Conservation (phyloP, 2,797 vertebrate genomes). For the Myripristis murdjan region DNA sequence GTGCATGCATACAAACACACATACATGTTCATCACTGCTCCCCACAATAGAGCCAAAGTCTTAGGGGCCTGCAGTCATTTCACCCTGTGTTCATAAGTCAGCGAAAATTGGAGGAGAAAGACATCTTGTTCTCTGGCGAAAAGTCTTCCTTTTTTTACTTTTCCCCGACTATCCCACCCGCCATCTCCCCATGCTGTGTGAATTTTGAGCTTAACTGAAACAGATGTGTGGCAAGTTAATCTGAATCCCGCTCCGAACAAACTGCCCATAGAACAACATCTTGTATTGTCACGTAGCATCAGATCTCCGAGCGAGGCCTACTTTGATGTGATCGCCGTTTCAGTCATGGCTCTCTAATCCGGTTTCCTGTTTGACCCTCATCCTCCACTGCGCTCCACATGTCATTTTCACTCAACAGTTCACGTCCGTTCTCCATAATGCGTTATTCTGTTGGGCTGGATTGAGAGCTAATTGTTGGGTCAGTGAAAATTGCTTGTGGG, state of each 20-base stretch:
- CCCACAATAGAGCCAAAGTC: conserved; percentile 58
- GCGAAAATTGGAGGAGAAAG: conserved; percentile 72
- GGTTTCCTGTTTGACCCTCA: conserved; percentile 77
- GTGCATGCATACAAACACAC: conserved; percentile 18
- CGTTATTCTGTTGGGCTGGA: conserved; percentile 59
- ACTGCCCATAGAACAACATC: conserved; percentile 76
- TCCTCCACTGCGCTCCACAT: conserved; percentile 73
- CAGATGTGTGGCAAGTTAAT: conserved; percentile 81
- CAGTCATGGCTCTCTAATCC: conserved; percentile 82
- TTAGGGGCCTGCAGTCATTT: conserved; percentile 53
- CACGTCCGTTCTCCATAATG: conserved; percentile 61
- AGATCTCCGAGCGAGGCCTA: conserved; percentile 76
- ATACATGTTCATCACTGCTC: conserved; percentile 39
- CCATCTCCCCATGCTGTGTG: conserved; percentile 44
- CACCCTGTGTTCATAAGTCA: conserved; percentile 57
- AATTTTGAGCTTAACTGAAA: conserved; percentile 78
- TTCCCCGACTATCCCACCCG: conserved; percentile 50
- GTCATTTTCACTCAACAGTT: conserved; percentile 71
- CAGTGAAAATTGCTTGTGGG: conserved; percentile 58
- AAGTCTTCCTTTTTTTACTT: conserved; percentile 35
- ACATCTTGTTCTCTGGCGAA: conserved; percentile 70
- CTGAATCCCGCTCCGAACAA: conserved; percentile 68
- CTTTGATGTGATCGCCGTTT: conserved; percentile 84
- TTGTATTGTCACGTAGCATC: conserved; percentile 84
- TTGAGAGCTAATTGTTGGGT: conserved; percentile 60